Percentiles rank a stretch among this genome's conserved stretches.
These are phyloP conservation scores for Cinara cedri DNA, from an alignment of 2,888 invertebrate species.

Conservation along the genomic window DNA sequence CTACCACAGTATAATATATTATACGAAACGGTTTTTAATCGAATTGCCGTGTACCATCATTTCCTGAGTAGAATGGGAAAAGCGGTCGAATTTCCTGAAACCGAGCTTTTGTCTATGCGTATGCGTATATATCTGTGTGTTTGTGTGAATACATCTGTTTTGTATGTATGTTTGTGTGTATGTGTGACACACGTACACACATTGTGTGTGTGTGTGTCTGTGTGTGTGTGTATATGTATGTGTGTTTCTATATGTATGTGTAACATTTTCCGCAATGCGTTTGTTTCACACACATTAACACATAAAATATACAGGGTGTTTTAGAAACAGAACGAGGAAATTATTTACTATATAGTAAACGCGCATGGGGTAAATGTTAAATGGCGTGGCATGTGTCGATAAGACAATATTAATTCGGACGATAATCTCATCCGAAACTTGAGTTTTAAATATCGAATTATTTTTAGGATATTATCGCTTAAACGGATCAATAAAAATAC, in stretches of 20 bases:
- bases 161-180: slow-evolving; percentile 11
- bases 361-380: no score
- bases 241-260: no score
- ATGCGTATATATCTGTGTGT: not conserved
- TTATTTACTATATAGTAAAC: no score
- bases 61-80: slow-evolving; percentile 48
- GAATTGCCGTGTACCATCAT: slow-evolving; percentile 54
- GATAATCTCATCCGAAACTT: no score
- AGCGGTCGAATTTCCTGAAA: slow-evolving; percentile 54
- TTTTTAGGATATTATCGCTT: no score
- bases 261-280: slow-evolving; percentile 48
- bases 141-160: slow-evolving; percentile 44
- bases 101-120: not conserved
- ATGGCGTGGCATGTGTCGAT: no score
- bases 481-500: no score
- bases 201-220: no score
- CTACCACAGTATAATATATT: slow-evolving; percentile 35
- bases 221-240: slow-evolving; percentile 16
- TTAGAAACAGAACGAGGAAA: no score
- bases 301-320: not conserved
- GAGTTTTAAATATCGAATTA: no score
- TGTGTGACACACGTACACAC: no score
- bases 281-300: slow-evolving; percentile 27
- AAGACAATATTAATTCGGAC: no score
- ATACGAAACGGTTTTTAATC: slow-evolving; percentile 54